Percentiles rank a stretch among this genome's conserved stretches.
phyloP scores from a whole-genome alignment of 2,113 vertebrate genomes.

The Python bivittatus region DNA sequence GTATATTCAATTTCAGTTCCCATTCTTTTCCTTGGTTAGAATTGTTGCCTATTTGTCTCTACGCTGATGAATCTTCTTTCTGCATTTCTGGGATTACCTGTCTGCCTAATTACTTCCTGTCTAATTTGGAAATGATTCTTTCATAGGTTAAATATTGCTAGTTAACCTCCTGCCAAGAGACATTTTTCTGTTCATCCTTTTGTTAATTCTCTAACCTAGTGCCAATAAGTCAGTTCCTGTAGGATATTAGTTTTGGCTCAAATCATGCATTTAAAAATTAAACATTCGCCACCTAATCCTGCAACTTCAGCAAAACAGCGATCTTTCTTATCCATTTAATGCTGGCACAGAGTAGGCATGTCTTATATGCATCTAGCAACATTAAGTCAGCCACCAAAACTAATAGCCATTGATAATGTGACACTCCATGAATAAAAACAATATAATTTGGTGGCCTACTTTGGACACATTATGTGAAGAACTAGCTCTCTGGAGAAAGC shows the following conservation, averaged over 20 bases:
- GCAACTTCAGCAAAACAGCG: slow-evolving; percentile 1
- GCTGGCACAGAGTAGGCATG: background rate
- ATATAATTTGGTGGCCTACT: background rate
- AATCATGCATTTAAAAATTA: slow-evolving; percentile 14
- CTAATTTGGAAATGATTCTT: slow-evolving; percentile 14
- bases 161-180: slow-evolving; percentile 27
- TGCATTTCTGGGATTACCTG: background rate
- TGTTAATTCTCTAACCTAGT: slow-evolving; percentile 16
- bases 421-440: background rate
- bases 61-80: background rate
- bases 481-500: background rate
- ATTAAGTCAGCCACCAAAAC: background rate
- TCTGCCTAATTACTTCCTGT: slow-evolving; percentile 2
- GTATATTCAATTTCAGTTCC: background rate
- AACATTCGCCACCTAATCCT: slow-evolving; percentile 12
- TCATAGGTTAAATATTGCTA: slow-evolving; percentile 18
- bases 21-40: background rate
- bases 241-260: slow-evolving; percentile 11
- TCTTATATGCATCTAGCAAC: background rate
- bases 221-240: slow-evolving; percentile 14
- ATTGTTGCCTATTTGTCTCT: background rate
- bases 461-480: background rate
- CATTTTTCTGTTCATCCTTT: slow-evolving; percentile 18
- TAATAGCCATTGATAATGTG: background rate
- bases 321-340: background rate